Evolutionary conservation across 2,888 invertebrate genomes (phyloP).

Genomic region (Ophonus ardosiacus): DNA sequence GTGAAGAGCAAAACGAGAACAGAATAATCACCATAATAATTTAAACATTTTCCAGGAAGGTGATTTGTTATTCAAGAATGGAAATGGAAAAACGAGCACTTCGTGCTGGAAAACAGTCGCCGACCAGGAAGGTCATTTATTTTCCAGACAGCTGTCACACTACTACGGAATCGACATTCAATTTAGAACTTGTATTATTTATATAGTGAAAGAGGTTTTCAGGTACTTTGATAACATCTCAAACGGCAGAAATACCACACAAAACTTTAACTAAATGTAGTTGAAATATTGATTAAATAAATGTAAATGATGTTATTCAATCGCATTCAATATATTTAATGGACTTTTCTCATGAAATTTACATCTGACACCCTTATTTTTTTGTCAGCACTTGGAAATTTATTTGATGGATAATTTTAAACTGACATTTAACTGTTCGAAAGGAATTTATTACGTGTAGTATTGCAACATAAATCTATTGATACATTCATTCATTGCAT

Average conservation of each 20-base stretch:
- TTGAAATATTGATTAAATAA: slow-evolving; percentile 49
- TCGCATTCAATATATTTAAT: slow-evolving; percentile 25
- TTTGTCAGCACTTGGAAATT: slow-evolving; percentile 30
- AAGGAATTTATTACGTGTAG: slow-evolving; percentile 12
- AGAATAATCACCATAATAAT: slow-evolving; percentile 18
- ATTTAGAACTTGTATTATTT: slow-evolving; percentile 60
- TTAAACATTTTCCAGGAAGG: slow-evolving; percentile 24
- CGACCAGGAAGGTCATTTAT: slow-evolving; percentile 55
- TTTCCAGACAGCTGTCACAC: slow-evolving; percentile 60
- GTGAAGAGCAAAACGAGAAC: not conserved
- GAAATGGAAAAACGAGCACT: slow-evolving; percentile 29
- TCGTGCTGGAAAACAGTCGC: slow-evolving; percentile 55
- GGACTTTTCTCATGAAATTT: slow-evolving; percentile 25
- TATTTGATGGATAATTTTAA: not conserved
- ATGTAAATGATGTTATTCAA: slow-evolving; percentile 23
- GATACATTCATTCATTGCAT: not conserved
- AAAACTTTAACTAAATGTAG: slow-evolving; percentile 38
- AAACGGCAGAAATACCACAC: slow-evolving; percentile 16
- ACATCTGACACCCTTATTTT: slow-evolving; percentile 27
- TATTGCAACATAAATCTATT: slow-evolving; percentile 24
- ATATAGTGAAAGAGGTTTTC: slow-evolving; percentile 56
- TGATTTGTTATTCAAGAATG: slow-evolving; percentile 34
- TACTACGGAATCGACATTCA: slow-evolving; percentile 59
- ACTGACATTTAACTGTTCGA: not conserved
- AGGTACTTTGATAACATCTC: slow-evolving; percentile 28